phyloP scores from a whole-genome alignment of 2,113 vertebrate genomes.

The Axis porcinus region DNA sequence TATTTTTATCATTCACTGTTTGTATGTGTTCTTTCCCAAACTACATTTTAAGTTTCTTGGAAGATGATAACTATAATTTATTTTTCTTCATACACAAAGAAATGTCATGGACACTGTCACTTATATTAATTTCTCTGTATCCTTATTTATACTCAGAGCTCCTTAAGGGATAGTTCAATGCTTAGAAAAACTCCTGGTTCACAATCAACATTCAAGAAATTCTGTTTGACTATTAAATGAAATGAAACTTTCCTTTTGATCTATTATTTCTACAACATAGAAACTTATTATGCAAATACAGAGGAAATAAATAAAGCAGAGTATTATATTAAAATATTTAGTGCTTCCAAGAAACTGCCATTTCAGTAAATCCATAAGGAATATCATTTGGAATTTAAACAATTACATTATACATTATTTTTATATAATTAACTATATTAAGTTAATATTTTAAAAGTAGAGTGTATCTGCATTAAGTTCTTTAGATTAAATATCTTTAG shows the following conservation, averaged over 20 bases:
- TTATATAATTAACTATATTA: constrained; percentile 19
- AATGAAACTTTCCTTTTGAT: constrained; percentile 21
- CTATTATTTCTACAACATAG: background rate
- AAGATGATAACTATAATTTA: background rate
- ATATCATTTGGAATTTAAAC: background rate
- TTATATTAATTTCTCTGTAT: background rate
- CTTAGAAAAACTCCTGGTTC: background rate
- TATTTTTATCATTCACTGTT: background rate
- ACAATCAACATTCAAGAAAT: background rate
- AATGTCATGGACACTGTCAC: background rate
- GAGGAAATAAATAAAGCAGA: constrained; percentile 3
- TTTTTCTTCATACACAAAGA: background rate
- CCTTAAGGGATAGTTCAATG: background rate
- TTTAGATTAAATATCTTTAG: constrained; percentile 23
- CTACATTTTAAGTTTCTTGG: background rate
- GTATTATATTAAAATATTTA: background rate
- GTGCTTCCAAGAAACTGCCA: constrained; percentile 23
- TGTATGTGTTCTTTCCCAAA: background rate
- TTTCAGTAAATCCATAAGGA: constrained; percentile 36
- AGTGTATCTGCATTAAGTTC: background rate
- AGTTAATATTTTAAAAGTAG: constrained; percentile 25
- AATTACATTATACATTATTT: background rate
- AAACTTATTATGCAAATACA: background rate
- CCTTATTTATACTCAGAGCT: background rate
- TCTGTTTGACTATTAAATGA: background rate